phyloP scores from a whole-genome alignment of 2,797 vertebrate genomes.

The Sebastiscus albofasciatus region DNA sequence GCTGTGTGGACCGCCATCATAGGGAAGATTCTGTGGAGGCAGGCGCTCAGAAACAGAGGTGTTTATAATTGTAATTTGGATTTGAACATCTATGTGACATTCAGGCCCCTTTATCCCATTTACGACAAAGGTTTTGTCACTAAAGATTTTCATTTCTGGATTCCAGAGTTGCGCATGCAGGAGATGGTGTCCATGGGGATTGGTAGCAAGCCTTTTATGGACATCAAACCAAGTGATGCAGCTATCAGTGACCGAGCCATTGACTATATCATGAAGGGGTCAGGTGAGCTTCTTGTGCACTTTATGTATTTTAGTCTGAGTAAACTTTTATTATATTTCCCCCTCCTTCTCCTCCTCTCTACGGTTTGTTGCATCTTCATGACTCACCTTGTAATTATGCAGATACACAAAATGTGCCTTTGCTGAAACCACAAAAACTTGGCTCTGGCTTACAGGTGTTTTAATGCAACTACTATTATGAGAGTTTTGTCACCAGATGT shows the following conservation, averaged over 20 bases:
- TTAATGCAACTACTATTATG: not conserved
- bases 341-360: not conserved
- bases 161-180: constrained; percentile 86
- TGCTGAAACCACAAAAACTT: not conserved
- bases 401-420: not conserved
- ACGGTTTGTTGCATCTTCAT: not conserved
- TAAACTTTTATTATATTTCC: not conserved
- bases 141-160: not conserved
- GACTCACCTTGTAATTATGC: not conserved
- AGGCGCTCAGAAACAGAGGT: constrained; percentile 90
- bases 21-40: constrained; percentile 89
- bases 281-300: constrained; percentile 74
- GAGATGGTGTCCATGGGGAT: constrained; percentile 91
- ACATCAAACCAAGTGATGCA: constrained; percentile 87
- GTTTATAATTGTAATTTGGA: not conserved
- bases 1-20: constrained; percentile 85
- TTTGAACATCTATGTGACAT: not conserved
- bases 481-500: not conserved
- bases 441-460: constrained; percentile 5
- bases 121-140: not conserved
- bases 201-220: constrained; percentile 88
- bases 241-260: constrained; percentile 87
- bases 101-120: not conserved
- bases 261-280: constrained; percentile 84
- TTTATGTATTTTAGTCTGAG: not conserved